These are phyloP conservation scores for Leucosticte australis DNA, from an alignment of 2,113 vertebrate species.

Conservation along the genomic window DNA sequence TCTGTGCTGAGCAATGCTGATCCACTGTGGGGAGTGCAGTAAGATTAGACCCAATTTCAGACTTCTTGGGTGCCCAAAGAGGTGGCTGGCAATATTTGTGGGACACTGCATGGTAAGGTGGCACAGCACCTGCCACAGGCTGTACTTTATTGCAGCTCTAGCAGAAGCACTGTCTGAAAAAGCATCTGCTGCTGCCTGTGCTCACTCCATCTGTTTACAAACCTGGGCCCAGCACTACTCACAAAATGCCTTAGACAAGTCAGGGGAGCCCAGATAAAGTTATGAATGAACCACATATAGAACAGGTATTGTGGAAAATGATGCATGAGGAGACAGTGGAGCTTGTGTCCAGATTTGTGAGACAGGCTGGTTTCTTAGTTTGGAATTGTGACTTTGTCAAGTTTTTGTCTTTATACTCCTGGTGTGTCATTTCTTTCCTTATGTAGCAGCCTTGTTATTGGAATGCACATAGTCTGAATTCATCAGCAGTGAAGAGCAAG, in stretches of 20 bases:
- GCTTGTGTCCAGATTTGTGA: neutral
- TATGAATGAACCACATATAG: neutral
- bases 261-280: neutral
- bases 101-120: neutral
- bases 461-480: neutral
- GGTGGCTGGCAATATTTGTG: neutral
- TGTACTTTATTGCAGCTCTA: neutral
- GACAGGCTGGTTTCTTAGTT: neutral
- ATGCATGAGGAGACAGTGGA: neutral
- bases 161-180: conserved; percentile 24
- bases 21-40: neutral
- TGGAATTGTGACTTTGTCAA: neutral
- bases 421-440: neutral
- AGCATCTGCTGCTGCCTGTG: conserved; percentile 7
- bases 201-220: conserved; percentile 7
- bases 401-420: neutral
- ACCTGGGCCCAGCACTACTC: neutral
- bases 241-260: neutral
- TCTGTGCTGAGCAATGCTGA: neutral
- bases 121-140: neutral
- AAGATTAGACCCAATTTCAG: neutral
- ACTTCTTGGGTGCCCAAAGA: neutral
- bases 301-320: neutral
- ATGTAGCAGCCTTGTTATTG: neutral
- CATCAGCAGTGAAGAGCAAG: neutral